Conservation (phyloP, 2,888 invertebrate species). For the Bhutanitis thaidina region DNA sequence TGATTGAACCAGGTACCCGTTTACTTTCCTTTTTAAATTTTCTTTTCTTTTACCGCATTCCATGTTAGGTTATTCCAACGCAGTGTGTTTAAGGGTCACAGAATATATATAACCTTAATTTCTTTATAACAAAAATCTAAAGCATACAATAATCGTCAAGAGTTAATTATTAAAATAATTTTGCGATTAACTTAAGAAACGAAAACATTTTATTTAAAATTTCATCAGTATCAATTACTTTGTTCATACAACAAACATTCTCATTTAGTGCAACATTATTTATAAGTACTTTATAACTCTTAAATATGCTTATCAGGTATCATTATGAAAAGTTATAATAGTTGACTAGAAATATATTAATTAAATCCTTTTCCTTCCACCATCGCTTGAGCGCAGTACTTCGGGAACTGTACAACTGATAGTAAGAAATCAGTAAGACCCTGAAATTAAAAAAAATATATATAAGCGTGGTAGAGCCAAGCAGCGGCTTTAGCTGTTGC, state of each 20-base stretch:
- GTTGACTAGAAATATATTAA: constrained; percentile 24
- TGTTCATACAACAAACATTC: constrained; percentile 17
- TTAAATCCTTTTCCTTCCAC: constrained; percentile 79
- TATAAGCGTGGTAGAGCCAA: too few species aligned
- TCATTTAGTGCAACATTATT: neutral
- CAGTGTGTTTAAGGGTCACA: too few species aligned
- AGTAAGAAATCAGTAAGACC: constrained; percentile 83
- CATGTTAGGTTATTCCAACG: too few species aligned
- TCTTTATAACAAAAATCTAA: too few species aligned
- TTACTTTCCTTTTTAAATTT: too few species aligned
- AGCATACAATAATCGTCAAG: too few species aligned
- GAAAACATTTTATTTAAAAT: constrained; percentile 5
- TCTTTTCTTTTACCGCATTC: too few species aligned
- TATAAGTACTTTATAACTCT: neutral
- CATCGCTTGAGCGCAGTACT: constrained; percentile 85
- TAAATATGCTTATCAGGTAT: constrained; percentile 8
- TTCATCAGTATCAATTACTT: constrained; percentile 2
- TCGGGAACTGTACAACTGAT: constrained; percentile 84
- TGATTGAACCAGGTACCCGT: too few species aligned
- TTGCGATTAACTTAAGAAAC: too few species aligned
- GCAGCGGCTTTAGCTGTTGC: too few species aligned
- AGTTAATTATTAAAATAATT: too few species aligned
- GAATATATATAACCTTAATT: too few species aligned
- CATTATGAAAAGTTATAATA: constrained; percentile 3
- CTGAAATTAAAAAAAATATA: constrained; percentile 64